Evolutionary conservation across 2,113 vertebrate genomes (phyloP), one percentile per base, ranked within the genome.

Genomic region (Camelus bactrianus): DNA sequence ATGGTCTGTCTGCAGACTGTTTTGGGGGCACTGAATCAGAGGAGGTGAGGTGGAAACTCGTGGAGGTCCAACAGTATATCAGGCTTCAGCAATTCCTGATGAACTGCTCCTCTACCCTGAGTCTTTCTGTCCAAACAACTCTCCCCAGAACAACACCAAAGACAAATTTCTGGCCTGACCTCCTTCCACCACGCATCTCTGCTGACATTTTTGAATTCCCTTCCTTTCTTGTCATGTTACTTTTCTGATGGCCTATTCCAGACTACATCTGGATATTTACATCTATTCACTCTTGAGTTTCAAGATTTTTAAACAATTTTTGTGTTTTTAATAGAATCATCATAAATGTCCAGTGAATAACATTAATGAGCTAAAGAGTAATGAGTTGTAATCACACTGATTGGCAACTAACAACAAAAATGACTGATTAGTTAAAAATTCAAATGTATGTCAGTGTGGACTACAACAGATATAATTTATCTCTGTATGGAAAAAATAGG

Each of bases 291-390:
- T 72, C 28, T 62, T 16, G 22, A 28, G 79, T 89, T 89, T 79
- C 6, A 64, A 75, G 11, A n/a, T 80, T 92, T 94, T 46, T 60
- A 84, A 94, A 32, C 8, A 24, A 82, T 56, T 91, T 91, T 64
- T 64, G 60, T 70, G 7, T 38, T 77, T 58, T 79, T 90, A 69
- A 56, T 60, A 81, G 17, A 89, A 19, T 20, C 60, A 58, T 35
- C 87, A 86, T 42, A 58, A 93, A 93, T 86, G 65, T 17, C 22
- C 46, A 94, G 46, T 77, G 14, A 83, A 35, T 72, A 89, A 88
- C 15, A 96, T 42, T 24, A 54, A 83, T 62, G 28, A 75, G 28
- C 73, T 30, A 48, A 75, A 86, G 13, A 67, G 1, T 86, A 94
- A 65, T 69, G 14, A 69, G 83, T 85, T 73, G 87, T 32, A 62